A percentile compares a stretch with the other conserved stretches of the same genome.
Conservation (phyloP, 2,888 invertebrate genomes). For the Pachliopta kotzebuea region DNA sequence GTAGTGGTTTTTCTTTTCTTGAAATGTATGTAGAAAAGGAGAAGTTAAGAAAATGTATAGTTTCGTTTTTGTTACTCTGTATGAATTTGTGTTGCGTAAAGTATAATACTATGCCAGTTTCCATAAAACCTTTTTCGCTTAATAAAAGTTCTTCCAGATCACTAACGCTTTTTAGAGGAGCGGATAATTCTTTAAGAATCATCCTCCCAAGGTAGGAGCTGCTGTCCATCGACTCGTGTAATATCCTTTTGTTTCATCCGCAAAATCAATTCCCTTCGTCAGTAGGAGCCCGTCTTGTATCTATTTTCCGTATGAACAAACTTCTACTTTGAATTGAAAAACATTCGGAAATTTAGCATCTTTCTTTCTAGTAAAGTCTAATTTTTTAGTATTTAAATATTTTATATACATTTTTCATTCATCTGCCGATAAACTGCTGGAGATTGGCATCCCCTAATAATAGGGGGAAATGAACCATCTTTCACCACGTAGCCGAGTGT, state of each 20-base stretch:
- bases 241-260: slow-evolving; percentile 38
- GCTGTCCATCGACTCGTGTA: slow-evolving; percentile 29
- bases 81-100: no score
- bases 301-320: slow-evolving; percentile 42
- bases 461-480: no score
- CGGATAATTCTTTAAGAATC: slow-evolving; percentile 24
- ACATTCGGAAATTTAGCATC: slow-evolving; percentile 31
- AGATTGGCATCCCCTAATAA: no score
- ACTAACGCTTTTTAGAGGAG: slow-evolving; percentile 21
- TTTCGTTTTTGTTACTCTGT: no score
- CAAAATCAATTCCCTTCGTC: slow-evolving; percentile 37
- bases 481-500: no score
- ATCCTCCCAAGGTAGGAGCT: slow-evolving; percentile 10
- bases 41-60: no score
- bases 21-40: no score
- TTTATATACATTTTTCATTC: no score
- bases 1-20: no score
- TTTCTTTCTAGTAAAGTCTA: no score
- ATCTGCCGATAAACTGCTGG: no score
- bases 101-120: background rate
- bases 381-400: no score
- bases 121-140: slow-evolving; percentile 3
- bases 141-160: slow-evolving; percentile 18
- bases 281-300: slow-evolving; percentile 37
- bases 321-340: slow-evolving; percentile 32